Evolutionary conservation across 1,140 invertebrate species (phyloP), one percentile per base, ranked within the genome.

Genomic region (Antheraea pernyi): DNA sequence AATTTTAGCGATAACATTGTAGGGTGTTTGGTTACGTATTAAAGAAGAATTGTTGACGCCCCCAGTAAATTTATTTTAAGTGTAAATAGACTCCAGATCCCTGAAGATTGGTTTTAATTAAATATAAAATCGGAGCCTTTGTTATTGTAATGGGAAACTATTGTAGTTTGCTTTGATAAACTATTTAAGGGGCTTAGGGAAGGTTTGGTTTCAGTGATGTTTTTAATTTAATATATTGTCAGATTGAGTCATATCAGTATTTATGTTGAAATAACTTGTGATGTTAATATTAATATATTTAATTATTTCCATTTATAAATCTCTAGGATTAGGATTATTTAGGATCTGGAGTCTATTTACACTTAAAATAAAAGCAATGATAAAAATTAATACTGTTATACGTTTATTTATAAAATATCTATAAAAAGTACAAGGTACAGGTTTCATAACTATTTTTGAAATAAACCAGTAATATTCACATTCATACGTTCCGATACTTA

Each of bases 321-420:
- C 37, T n/a, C n/a, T n/a, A n/a, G n/a, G n/a, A n/a, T n/a, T n/a
- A n/a, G n/a, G n/a, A n/a, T n/a, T n/a, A n/a, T n/a, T n/a, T n/a
- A n/a, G 70, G 65, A 61, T 66, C 39, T 60, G 19, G 63, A 67
- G 63, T 66, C 37, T 69, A 72, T 73, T 62, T 72, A 62, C 73
- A 75, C 78, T 75, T 77, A 73, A 62, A 69, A 75, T 79, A 79
- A 79, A 79, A n/a, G n/a, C n/a, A n/a, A n/a, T n/a, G n/a, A n/a
- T n/a, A n/a, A n/a, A n/a, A n/a, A n/a, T n/a, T n/a, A n/a, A n/a
- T n/a, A n/a, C n/a, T n/a, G n/a, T n/a, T n/a, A n/a, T n/a, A n/a
- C n/a, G n/a, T n/a, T n/a, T n/a, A n/a, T n/a, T n/a, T n/a, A n/a
- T n/a, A n/a, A n/a, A n/a, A n/a, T n/a, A n/a, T n/a, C n/a, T n/a